Evolutionary conservation across 2,888 invertebrate genomes (phyloP).

Genomic region (Magallana nippona): DNA sequence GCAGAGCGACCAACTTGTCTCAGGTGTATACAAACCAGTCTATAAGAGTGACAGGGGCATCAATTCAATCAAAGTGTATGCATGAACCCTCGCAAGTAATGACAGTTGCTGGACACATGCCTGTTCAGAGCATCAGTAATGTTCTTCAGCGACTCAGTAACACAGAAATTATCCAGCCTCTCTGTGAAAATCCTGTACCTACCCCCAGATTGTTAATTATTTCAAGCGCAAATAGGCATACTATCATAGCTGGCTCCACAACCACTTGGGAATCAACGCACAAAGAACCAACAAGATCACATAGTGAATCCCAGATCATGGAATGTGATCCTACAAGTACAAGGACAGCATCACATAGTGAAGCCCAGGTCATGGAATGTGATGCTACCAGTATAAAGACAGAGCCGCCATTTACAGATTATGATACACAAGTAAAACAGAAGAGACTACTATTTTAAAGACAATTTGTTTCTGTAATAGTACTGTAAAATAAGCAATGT

Average conservation of each 20-base stretch:
- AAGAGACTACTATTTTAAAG: too few species aligned
- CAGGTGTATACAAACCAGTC: slow-evolving; percentile 50
- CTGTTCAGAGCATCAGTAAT: slow-evolving; percentile 44
- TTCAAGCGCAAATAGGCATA: background rate
- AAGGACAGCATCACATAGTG: too few species aligned
- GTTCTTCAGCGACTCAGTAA: slow-evolving; percentile 39
- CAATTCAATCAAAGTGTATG: slow-evolving; percentile 45
- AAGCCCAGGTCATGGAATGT: too few species aligned
- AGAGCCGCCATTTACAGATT: too few species aligned
- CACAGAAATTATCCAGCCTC: slow-evolving; percentile 46
- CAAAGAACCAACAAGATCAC: too few species aligned
- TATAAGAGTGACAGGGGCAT: slow-evolving; percentile 47
- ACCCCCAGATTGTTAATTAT: background rate
- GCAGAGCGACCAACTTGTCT: slow-evolving; percentile 40
- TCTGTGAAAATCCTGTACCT: background rate
- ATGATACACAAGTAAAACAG: too few species aligned
- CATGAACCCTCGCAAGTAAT: slow-evolving; percentile 48
- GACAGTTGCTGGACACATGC: slow-evolving; percentile 49
- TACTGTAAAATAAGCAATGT: too few species aligned
- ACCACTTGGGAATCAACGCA: too few species aligned
- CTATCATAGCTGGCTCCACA: background rate
- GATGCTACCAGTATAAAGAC: too few species aligned
- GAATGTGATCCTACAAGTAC: too few species aligned
- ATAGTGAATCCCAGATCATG: too few species aligned
- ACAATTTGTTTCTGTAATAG: too few species aligned